A percentile compares a stretch with the other conserved stretches of the same genome.
Evolutionary conservation across 2,888 invertebrate genomes (phyloP).

Genomic region (Empis livida): DNA sequence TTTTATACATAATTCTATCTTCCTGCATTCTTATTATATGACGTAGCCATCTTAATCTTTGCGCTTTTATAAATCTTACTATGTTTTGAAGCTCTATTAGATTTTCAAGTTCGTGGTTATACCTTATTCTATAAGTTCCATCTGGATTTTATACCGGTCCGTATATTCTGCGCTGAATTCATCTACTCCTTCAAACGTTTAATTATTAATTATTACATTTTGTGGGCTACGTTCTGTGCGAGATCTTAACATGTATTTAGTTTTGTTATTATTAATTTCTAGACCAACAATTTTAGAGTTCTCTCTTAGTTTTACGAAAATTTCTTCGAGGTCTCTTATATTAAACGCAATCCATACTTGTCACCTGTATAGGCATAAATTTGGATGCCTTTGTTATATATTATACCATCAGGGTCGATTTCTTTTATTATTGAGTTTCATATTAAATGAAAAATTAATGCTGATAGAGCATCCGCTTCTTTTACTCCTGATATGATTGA

Average conservation of each 20-base stretch:
- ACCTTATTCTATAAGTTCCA: not conserved
- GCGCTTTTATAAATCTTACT: not conserved
- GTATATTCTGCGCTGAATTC: not conserved
- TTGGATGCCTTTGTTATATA: not conserved
- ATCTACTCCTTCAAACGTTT: not conserved
- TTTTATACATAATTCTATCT: not conserved
- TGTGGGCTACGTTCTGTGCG: not conserved
- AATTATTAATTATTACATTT: conserved; percentile 1
- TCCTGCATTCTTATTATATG: not conserved
- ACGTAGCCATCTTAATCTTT: too few relatives aligned
- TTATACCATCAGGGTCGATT: not conserved
- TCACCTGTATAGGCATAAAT: not conserved
- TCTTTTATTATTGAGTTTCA: not conserved
- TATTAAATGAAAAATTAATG: conserved; percentile 1
- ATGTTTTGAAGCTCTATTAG: not conserved
- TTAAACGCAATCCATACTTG: not conserved
- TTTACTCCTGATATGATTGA: conserved; percentile 4
- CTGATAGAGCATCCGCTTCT: not conserved
- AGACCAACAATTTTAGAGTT: not conserved
- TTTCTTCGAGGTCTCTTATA: not conserved
- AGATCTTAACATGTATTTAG: conserved; percentile 3
- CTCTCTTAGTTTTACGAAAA: not conserved
- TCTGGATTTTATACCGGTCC: not conserved
- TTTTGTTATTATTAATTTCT: conserved; percentile 1
- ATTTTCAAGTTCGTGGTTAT: not conserved